A percentile compares a stretch with the other conserved stretches of the same genome.
Evolutionary conservation across 2,113 vertebrate genomes (phyloP).

Genomic region (Australoheros scitulus): DNA sequence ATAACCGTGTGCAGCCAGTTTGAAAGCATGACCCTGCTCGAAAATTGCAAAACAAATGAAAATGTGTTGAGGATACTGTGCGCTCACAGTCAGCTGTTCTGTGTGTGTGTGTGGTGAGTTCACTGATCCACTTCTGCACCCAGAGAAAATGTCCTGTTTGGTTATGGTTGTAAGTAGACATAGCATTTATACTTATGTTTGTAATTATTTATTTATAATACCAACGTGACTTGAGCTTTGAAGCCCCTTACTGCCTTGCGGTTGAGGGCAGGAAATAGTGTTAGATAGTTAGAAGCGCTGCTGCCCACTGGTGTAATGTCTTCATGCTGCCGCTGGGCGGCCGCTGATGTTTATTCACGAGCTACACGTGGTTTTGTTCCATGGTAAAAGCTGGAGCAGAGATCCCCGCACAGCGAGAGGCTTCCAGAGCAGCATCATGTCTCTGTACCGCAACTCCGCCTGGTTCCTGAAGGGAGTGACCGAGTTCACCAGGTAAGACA

Average conservation of each 20-base stretch:
- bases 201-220: too few species aligned
- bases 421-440: conserved; percentile 72
- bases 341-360: conserved; percentile 9
- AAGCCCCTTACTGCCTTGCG: not conserved
- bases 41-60: too few species aligned
- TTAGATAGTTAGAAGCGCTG: not conserved
- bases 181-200: too few species aligned
- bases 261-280: not conserved
- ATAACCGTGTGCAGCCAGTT: too few species aligned
- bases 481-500: conserved; percentile 81
- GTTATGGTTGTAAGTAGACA: too few species aligned
- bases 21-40: too few species aligned
- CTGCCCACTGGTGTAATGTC: not conserved
- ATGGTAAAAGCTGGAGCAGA: conserved; percentile 54
- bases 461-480: conserved; percentile 82
- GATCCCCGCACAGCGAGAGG: conserved; percentile 39
- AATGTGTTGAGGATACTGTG: too few species aligned
- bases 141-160: too few species aligned
- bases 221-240: not conserved
- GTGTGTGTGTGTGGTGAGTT: too few species aligned
- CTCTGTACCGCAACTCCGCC: conserved; percentile 83
- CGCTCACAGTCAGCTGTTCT: too few species aligned
- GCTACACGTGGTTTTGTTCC: conserved; percentile 60
- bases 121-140: too few species aligned
- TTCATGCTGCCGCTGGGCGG: conserved; percentile 33